Evolutionary conservation across 2,797 vertebrate species (phyloP).

Genomic region (Chaenodraco wilsoni): DNA sequence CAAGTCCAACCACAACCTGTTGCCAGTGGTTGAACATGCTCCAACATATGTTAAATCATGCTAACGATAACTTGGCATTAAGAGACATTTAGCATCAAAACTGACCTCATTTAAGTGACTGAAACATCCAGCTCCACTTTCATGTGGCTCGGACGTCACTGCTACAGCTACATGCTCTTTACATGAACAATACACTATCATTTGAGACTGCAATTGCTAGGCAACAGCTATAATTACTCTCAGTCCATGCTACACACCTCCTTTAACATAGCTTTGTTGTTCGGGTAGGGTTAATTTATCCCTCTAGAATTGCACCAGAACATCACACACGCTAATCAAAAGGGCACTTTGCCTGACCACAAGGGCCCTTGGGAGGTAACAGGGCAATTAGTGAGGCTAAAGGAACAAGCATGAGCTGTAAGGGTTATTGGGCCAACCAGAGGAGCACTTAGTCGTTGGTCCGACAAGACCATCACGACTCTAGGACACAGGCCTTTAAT

Average conservation of each 20-base stretch:
- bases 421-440: slow-evolving; percentile 14
- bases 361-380: slow-evolving; percentile 3
- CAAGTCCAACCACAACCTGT: neutral
- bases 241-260: neutral
- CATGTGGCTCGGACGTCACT: neutral
- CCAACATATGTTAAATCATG: neutral
- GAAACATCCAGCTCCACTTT: neutral
- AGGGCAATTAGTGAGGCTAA: slow-evolving; percentile 31
- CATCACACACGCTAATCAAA: slow-evolving; percentile 31
- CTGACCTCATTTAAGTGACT: slow-evolving; percentile 18
- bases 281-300: neutral
- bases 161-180: neutral
- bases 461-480: neutral
- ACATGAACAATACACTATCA: neutral
- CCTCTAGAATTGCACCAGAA: neutral
- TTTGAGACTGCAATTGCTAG: neutral
- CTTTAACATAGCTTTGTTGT: neutral
- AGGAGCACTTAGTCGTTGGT: slow-evolving; percentile 20
- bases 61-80: slow-evolving; percentile 33
- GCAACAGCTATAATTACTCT: neutral
- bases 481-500: neutral
- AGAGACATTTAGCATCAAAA: neutral
- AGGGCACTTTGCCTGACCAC: slow-evolving; percentile 18
- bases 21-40: neutral
- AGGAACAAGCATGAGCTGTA: slow-evolving; percentile 19